Percentiles rank a stretch among this genome's conserved stretches.
These are phyloP conservation scores for Phania funesta DNA, from an alignment of 2,888 invertebrate genomes.

Conservation along the genomic window DNA sequence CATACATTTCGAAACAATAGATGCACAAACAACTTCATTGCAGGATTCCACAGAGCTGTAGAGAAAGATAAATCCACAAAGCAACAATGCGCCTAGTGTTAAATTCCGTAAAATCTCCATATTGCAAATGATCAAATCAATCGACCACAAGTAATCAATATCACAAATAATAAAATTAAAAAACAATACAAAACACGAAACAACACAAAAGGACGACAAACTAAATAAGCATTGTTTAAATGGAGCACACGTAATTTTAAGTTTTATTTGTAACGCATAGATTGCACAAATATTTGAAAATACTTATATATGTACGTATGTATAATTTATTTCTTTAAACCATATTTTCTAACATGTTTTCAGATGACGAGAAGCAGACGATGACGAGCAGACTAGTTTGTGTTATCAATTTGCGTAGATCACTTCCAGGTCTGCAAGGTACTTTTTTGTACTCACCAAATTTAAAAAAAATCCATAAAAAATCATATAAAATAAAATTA, in stretches of 20 bases:
- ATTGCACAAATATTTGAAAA: constrained; percentile 4
- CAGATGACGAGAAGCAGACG: too few species aligned
- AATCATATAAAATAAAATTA: too few species aligned
- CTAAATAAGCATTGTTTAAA: constrained; percentile 61
- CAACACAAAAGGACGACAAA: constrained; percentile 59
- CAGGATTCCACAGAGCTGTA: constrained; percentile 82
- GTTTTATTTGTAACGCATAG: constrained; percentile 33
- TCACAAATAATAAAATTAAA: constrained; percentile 36
- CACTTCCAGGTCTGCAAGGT: too few species aligned
- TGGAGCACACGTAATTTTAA: constrained; percentile 43
- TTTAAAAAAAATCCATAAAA: too few species aligned
- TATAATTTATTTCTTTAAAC: too few species aligned
- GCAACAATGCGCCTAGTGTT: constrained; percentile 72
- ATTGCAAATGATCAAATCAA: constrained; percentile 47
- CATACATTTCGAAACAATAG: constrained; percentile 97
- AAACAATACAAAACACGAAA: constrained; percentile 45
- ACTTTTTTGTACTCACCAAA: too few species aligned
- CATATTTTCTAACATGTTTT: too few species aligned
- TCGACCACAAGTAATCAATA: constrained; percentile 17
- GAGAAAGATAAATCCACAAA: constrained; percentile 74
- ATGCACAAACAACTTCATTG: constrained; percentile 97
- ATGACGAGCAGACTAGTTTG: too few species aligned
- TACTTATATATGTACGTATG: too few species aligned
- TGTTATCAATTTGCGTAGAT: too few species aligned
- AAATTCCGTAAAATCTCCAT: constrained; percentile 75